phyloP scores from a whole-genome alignment of 35 echinoderm and acorn worm species.

The Patiria miniata region DNA sequence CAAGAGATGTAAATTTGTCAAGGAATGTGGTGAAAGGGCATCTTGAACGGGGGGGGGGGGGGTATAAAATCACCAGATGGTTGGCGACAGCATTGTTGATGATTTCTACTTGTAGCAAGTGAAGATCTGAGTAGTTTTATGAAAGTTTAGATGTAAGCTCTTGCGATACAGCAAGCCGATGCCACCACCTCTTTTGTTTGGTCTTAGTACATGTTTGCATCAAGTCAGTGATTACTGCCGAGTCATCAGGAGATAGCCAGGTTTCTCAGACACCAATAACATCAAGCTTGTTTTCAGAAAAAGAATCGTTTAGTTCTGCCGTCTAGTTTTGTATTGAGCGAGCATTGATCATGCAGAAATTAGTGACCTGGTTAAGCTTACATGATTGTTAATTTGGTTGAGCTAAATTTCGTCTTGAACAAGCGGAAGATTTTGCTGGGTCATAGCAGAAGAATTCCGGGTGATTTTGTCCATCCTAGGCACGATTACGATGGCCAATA shows the following conservation, averaged over 20 bases:
- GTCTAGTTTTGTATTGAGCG: neutral
- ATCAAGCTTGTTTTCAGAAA: neutral
- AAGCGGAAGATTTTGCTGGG: neutral
- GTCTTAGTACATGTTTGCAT: neutral
- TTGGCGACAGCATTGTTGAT: neutral
- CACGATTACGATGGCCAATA: neutral
- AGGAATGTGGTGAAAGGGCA: neutral
- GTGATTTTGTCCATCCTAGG: neutral
- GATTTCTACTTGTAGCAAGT: neutral
- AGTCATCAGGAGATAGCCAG: slow-evolving; percentile 7
- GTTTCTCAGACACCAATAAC: too few relatives aligned
- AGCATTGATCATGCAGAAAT: neutral
- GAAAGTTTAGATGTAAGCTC: neutral
- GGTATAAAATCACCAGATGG: neutral
- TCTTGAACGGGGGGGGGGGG: neutral
- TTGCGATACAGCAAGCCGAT: neutral
- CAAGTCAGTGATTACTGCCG: slow-evolving; percentile 1
- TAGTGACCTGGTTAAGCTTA: neutral
- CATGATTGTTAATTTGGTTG: neutral
- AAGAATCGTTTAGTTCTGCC: neutral
- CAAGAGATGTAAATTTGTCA: neutral
- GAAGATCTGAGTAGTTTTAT: neutral
- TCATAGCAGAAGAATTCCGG: neutral
- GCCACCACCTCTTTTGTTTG: neutral
- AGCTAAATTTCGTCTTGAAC: neutral